These are phyloP conservation scores for Sapayoa aenigma DNA, from an alignment of 2,113 vertebrate genomes.

Conservation along the genomic window DNA sequence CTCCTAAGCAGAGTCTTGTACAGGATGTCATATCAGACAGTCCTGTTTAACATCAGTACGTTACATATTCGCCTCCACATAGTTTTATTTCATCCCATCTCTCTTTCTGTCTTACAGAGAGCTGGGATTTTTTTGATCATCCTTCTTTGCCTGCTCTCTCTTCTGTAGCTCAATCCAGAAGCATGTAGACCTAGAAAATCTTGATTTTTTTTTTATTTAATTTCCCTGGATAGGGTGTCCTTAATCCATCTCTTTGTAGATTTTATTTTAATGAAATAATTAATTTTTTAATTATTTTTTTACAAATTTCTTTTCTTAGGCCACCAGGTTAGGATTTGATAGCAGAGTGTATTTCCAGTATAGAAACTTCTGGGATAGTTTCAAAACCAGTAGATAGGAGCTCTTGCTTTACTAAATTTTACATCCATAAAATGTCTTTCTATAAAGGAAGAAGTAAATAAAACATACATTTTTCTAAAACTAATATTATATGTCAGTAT, in stretches of 20 bases:
- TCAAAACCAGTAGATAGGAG: background rate
- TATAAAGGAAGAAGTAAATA: background rate
- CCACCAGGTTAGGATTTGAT: background rate
- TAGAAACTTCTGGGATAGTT: background rate
- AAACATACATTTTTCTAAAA: background rate
- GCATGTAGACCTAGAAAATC: background rate
- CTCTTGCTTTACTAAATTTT: background rate
- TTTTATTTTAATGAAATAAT: background rate
- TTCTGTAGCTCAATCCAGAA: background rate
- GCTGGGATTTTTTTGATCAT: background rate
- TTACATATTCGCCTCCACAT: background rate
- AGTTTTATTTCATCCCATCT: background rate
- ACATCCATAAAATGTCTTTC: background rate
- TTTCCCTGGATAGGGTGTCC: background rate
- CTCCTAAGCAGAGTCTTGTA: background rate
- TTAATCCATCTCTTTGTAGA: background rate
- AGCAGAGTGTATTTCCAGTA: background rate
- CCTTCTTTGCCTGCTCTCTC: background rate
- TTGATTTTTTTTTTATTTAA: background rate
- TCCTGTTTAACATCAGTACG: background rate
- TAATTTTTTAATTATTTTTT: background rate
- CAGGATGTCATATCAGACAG: background rate
- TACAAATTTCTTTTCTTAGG: background rate
- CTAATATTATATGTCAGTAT: background rate
- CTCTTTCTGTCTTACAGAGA: background rate